Evolutionary conservation across 64 coral and sea anemone species (phyloP), one percentile per base, ranked within the genome.

Genomic region (Acropora yongei): DNA sequence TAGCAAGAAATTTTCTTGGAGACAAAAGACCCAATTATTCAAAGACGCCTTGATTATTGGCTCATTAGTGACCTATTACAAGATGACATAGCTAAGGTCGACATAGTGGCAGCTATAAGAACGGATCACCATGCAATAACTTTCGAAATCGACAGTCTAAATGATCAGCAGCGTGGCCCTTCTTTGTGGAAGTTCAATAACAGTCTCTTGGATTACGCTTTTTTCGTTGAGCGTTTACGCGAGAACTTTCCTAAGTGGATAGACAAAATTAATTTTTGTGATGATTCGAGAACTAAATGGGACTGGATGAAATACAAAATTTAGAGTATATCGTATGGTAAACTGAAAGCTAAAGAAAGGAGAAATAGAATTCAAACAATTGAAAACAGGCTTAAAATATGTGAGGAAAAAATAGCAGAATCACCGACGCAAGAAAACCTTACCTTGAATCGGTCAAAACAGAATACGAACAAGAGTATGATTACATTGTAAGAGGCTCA

Each of bases 401-500:
- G 30, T 30, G 30, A 30, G 30, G 30, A 30, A 30, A 30, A 17
- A 53, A 50, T 79, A 79, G 77, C 77, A 79, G 77, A 79, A 55
- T 55, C 77, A 79, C 47, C 48, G 46, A 79, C 77, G 49, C 47
- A 57, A 45, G 77, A 79, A 79, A 51, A 79, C 10, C 13, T 79
- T 3, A 49, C 47, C 77, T 79, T 7, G 77, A 79, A 55, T 47
- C 48, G 77, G 45, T 18, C 49, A 79, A 79, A n/a, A 47, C 77
- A 8, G 77, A 55, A 18, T 79, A 79, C 18, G 17, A 79, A 79
- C 50, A 13, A 48, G 77, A 79, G 46, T 79, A 79, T 30, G 77
- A 79, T 45, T 79, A 79, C 16, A 79, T 51, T 20, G 47, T 79
- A 79, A 79, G 77, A 79, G 48, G 77, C 48, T 79, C 77, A 45